Evolutionary conservation across 2,888 invertebrate genomes (phyloP), one percentile per base, ranked within the genome.

Genomic region (Tenthredo mesomela): DNA sequence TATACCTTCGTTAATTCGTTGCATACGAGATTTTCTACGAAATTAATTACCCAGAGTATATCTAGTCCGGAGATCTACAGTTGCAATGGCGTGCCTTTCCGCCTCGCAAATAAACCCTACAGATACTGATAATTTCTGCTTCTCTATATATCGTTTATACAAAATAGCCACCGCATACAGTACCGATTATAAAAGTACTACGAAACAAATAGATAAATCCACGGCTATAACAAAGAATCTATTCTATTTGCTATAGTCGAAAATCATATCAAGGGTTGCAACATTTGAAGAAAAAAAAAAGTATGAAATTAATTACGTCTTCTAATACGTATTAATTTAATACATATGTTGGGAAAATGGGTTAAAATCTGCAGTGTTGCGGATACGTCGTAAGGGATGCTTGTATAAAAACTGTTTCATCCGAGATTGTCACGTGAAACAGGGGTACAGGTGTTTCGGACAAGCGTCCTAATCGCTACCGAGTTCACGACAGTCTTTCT

Each of bases 391-490:
- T 50, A 29, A 25, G 25, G 77, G 77, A 50, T 77, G 50, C 7
- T 3, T 54, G n/a, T 77, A 29, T 10, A 54, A 77, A 77, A 77
- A 77, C 29, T 7, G 25, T 77, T 50, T 77, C 18, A 50, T 50
- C 54, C 33, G 50, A 29, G 29, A 77, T 77, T 54, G 77, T 77
- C 80, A 61, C 43, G 80, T 65, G 40, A 37, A 40, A 50, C 21
- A 50, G 10, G 37, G 80, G 21, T 12, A 40, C 80, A 80, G 80
- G 80, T 80, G 80, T 58, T 80, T 61, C 61, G 80, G 40, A 61
- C 61, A 58, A 21, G 61, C 40, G 37, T 40, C 61, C 80, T 80
- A 80, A 80, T 80, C 80, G 80, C 65, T 80, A 54, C 77, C 50
- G 29, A 77, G 77, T 77, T 54, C 77, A 33, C 33, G 50, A 43